phyloP scores from a whole-genome alignment of 2,113 vertebrate genomes.

The Lepus americanus region DNA sequence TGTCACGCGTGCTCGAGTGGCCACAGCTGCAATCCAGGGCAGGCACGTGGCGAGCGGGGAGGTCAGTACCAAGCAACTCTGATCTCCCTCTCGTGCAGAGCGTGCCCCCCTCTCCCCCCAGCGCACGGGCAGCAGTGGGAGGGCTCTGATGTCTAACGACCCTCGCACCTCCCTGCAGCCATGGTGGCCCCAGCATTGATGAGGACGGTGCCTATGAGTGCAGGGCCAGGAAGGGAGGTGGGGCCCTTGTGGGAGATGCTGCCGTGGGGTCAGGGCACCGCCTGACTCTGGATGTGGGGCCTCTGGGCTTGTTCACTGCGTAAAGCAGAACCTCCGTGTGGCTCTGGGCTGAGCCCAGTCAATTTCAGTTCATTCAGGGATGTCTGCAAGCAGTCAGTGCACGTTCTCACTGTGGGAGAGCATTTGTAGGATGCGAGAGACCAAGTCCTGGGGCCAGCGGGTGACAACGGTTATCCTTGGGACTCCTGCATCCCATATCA shows the following conservation, averaged over 20 bases:
- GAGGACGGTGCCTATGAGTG: not conserved
- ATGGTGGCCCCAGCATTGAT: rapidly evolving
- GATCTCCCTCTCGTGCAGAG: not conserved
- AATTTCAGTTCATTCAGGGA: not conserved
- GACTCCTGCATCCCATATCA: no score
- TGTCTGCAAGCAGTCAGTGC: not conserved
- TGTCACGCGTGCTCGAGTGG: not conserved
- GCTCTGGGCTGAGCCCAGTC: not conserved
- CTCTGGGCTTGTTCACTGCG: not conserved
- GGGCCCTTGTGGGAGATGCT: not conserved
- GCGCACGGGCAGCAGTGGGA: not conserved
- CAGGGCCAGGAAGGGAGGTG: not conserved
- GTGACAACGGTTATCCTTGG: no score
- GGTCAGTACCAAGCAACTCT: not conserved
- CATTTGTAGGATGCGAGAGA: not conserved
- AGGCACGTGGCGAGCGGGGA: not conserved
- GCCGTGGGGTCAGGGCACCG: rapidly evolving
- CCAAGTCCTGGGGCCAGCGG: not conserved
- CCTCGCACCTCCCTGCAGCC: not conserved
- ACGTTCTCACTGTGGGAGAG: not conserved
- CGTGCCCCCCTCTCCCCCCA: not conserved
- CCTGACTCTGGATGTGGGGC: rapidly evolving
- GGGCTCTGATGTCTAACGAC: no score
- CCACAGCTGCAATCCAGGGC: not conserved
- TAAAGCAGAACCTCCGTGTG: rapidly evolving